phyloP scores from a whole-genome alignment of 2,888 invertebrate species.

The Disparrhopalites patrizii region DNA sequence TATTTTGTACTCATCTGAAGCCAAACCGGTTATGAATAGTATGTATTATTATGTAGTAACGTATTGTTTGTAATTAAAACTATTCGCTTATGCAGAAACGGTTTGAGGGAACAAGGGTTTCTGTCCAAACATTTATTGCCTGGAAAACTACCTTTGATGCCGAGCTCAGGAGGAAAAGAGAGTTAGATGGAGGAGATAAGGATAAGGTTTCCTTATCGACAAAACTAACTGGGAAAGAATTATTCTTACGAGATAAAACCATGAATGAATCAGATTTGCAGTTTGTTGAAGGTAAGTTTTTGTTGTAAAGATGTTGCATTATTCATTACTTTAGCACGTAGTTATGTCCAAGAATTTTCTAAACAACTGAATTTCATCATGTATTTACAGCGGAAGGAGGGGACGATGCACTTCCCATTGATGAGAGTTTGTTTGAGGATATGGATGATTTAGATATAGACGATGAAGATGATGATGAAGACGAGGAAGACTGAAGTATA shows the following conservation, averaged over 20 bases:
- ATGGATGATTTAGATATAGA: conserved; percentile 70
- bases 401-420: conserved; percentile 78
- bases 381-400: conserved; percentile 54
- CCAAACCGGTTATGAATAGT: neutral
- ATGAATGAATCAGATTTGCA: conserved; percentile 94
- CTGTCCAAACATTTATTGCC: conserved; percentile 88
- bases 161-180: conserved; percentile 67
- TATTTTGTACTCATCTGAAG: neutral
- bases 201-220: conserved; percentile 66
- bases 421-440: conserved; percentile 88
- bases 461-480: conserved; percentile 60
- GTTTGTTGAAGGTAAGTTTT: conserved; percentile 73
- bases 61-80: neutral
- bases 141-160: conserved; percentile 93
- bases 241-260: conserved; percentile 88
- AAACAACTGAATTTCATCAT: no score
- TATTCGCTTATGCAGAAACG: conserved; percentile 62
- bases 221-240: conserved; percentile 86
- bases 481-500: conserved; percentile 51
- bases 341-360: no score
- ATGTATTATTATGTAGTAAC: neutral
- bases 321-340: no score
- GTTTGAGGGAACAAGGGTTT: conserved; percentile 92
- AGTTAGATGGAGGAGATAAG: conserved; percentile 56
- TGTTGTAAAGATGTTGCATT: neutral